Evolutionary conservation across 37 sponge, comb jelly and placozoan species (phyloP).

Genomic region (Axinella damicornis): DNA sequence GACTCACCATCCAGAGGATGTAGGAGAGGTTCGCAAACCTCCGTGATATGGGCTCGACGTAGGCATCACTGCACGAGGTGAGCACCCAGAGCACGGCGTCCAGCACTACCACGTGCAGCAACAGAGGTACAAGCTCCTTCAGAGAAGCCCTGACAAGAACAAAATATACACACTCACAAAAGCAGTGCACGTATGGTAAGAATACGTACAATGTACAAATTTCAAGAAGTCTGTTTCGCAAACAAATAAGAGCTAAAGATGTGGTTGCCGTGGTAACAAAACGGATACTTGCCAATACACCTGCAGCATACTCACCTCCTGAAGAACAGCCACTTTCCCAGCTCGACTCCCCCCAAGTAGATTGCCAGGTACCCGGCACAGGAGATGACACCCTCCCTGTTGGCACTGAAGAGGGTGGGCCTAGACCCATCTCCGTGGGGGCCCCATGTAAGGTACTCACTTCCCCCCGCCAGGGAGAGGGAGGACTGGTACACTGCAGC

Average conservation of each 20-base stretch:
- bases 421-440: slow-evolving; percentile 72
- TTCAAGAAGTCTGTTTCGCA: slow-evolving; percentile 21
- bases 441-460: slow-evolving; percentile 74
- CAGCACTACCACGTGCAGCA: background rate
- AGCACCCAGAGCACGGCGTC: slow-evolving; percentile 10
- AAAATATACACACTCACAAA: too few species aligned
- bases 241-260: slow-evolving; percentile 2
- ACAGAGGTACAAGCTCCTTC: background rate
- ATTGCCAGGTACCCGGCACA: slow-evolving; percentile 88
- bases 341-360: slow-evolving; percentile 77
- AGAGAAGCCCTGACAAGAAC: background rate
- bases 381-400: slow-evolving; percentile 93
- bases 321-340: slow-evolving; percentile 78
- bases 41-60: slow-evolving; percentile 80
- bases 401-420: slow-evolving; percentile 80
- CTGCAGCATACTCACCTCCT: too few species aligned
- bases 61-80: slow-evolving; percentile 5
- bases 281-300: too few species aligned
- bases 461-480: slow-evolving; percentile 55
- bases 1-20: slow-evolving; percentile 88
- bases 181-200: background rate
- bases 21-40: slow-evolving; percentile 87
- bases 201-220: background rate
- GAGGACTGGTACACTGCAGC: slow-evolving; percentile 66
- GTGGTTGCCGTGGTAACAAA: too few species aligned